Conservation (phyloP, 2,888 invertebrate genomes). For the Hetaerina titia region DNA sequence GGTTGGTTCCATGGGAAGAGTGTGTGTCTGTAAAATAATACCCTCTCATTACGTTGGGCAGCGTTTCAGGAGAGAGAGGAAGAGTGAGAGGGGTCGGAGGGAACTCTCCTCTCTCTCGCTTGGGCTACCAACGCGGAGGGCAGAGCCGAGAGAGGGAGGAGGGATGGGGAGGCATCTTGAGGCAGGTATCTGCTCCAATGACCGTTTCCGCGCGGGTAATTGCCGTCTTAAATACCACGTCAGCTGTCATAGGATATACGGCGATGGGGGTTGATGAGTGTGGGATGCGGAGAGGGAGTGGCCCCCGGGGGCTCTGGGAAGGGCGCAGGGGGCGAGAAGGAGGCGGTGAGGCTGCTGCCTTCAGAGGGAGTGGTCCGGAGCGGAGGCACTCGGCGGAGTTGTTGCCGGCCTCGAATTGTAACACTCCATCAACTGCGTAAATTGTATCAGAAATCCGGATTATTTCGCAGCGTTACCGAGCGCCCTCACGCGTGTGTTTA, state of each 20-base stretch:
- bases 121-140: slow-evolving; percentile 45
- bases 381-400: background rate
- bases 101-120: background rate
- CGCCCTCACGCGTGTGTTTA: too few relatives aligned
- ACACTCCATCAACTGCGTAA: too few relatives aligned
- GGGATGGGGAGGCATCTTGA: background rate
- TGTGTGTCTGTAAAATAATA: slow-evolving; percentile 63
- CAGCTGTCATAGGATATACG: slow-evolving; percentile 59
- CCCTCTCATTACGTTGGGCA: slow-evolving; percentile 57
- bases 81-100: background rate
- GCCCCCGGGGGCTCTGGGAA: background rate
- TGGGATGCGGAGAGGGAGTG: background rate
- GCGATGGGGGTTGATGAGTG: slow-evolving; percentile 48
- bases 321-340: background rate
- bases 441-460: too few relatives aligned
- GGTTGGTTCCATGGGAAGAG: background rate
- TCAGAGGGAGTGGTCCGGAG: background rate
- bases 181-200: slow-evolving; percentile 42
- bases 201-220: slow-evolving; percentile 62
- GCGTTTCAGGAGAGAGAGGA: background rate
- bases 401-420: background rate
- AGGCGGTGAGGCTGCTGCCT: background rate
- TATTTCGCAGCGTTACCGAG: too few relatives aligned
- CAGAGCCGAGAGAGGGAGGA: background rate
- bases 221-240: slow-evolving; percentile 65